Conservation (phyloP, 2,888 invertebrate species). For the Scaptomyza parva region DNA sequence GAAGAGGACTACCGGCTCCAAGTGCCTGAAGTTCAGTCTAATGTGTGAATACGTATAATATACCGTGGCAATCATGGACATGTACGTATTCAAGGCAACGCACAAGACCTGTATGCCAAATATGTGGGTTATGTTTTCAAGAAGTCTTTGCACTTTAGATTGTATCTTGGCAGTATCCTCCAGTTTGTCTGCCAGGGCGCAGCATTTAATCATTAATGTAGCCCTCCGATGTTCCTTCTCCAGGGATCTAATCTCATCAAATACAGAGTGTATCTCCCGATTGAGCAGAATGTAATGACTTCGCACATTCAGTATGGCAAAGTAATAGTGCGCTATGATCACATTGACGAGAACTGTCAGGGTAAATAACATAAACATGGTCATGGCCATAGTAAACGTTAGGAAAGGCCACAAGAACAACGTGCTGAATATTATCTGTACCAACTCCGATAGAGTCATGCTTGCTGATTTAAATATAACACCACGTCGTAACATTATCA, state of each 20-base stretch:
- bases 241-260: slow-evolving; percentile 24
- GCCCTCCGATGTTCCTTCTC: slow-evolving; percentile 36
- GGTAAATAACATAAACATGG: not conserved
- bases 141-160: slow-evolving; percentile 10
- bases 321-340: slow-evolving; percentile 43
- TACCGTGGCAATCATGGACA: slow-evolving; percentile 26
- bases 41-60: slow-evolving; percentile 33
- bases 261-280: slow-evolving; percentile 34
- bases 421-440: slow-evolving; percentile 21
- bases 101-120: slow-evolving; percentile 38
- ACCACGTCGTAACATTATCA: slow-evolving; percentile 15
- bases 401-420: not conserved
- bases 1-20: not conserved
- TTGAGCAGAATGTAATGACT: slow-evolving; percentile 45
- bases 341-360: slow-evolving; percentile 44
- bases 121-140: not conserved
- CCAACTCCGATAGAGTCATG: not conserved
- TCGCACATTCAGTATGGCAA: slow-evolving; percentile 36
- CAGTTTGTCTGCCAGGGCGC: slow-evolving; percentile 54
- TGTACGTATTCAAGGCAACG: slow-evolving; percentile 26
- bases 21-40: too few species aligned
- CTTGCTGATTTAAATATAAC: slow-evolving; percentile 33
- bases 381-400: not conserved
- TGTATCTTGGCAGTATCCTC: slow-evolving; percentile 48
- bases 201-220: slow-evolving; percentile 48